A percentile compares a stretch with the other conserved stretches of the same genome.
Evolutionary conservation across 2,888 invertebrate species (phyloP).

Genomic region (Apotomis betuletana): DNA sequence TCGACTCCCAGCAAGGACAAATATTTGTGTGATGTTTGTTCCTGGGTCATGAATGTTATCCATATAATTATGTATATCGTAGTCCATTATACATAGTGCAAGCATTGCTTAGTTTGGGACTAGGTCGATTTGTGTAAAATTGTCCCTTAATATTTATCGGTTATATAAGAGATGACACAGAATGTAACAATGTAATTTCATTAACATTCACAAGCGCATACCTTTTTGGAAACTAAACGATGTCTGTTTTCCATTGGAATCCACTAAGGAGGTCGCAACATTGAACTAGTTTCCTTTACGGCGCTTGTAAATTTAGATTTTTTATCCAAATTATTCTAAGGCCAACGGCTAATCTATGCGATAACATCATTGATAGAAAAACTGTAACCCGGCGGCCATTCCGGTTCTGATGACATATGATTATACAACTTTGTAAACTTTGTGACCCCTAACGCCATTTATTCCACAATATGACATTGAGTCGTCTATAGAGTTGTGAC

Average conservation of each 20-base stretch:
- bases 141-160: too few species aligned
- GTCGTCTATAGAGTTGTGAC: not conserved
- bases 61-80: too few species aligned
- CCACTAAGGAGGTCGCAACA: conserved; percentile 28
- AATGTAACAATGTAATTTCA: too few species aligned
- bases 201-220: not conserved
- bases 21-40: too few species aligned
- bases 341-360: conserved; percentile 27
- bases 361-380: conserved; percentile 27
- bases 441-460: not conserved
- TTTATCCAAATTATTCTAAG: conserved; percentile 29
- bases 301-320: conserved; percentile 29
- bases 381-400: not conserved
- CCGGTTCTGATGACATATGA: conserved; percentile 24
- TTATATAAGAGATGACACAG: too few species aligned
- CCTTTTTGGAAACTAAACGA: not conserved
- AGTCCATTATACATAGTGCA: too few species aligned
- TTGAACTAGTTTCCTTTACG: conserved; percentile 36
- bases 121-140: too few species aligned
- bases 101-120: too few species aligned
- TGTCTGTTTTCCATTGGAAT: not conserved
- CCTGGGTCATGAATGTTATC: too few species aligned
- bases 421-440: conserved; percentile 22
- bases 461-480: not conserved
- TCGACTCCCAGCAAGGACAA: too few species aligned